Evolutionary conservation across 2,113 vertebrate species (phyloP), one percentile per base, ranked within the genome.

Genomic region (Malurus melanocephalus): DNA sequence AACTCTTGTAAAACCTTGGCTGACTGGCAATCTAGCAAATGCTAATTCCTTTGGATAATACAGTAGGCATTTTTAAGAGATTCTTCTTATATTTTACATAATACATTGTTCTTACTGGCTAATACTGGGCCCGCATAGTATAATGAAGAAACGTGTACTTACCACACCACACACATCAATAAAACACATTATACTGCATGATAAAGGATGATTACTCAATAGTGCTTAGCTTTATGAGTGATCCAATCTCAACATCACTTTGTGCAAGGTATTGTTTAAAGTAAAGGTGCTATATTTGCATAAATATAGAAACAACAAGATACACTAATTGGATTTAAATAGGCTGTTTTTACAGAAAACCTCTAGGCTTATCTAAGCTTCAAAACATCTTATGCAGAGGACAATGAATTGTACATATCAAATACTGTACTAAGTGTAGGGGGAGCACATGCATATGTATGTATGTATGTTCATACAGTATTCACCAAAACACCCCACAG

Each of bases 1-100:
- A 95, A 95, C 87, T 92, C 90, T 74, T 92, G 90, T 75, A 88
- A 95, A 96, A 87, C 90, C 92, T 53, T 91, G 88, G 89, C 94
- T 95, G 93, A 94, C 83, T 96, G 88, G 87, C 55, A 96, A 89
- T 78, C 84, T 89, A 88, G 75, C 65, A 93, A 94, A 92, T 85
- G 89, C 72, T 90, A 87, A 88, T 88, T 80, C 90, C 82, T 94
- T 90, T 57, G 78, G 86, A 93, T 72, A 88, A 92, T 48, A 78
- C 24, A 55, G 68, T 15, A 80, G 82, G n/a, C 22, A 87, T 90
- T 94, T 91, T 77, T 49, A 74, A 95, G 64, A 76, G 18, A 35
- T 62, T 93, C 59, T 76, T 86, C 69, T 87, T 84, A 66, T 35
- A 87, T 91, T 88, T 87, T 77, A 86, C 65, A 55, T 82, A 92